Percentiles rank a stretch among this genome's conserved stretches.
Conservation (phyloP, 1,140 invertebrate genomes). For the Chironomus striatipennis region DNA sequence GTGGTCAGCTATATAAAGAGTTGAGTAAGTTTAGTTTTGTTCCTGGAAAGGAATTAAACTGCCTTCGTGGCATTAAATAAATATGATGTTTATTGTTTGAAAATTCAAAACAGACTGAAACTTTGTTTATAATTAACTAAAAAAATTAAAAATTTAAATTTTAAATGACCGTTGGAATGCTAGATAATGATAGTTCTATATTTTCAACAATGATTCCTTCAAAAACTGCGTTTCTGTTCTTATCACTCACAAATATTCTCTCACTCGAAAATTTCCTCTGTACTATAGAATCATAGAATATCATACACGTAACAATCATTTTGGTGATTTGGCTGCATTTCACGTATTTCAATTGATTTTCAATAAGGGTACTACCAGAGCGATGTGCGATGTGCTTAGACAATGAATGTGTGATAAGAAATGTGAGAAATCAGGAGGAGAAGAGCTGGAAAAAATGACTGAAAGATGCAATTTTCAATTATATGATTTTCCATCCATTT, state of each 20-base stretch:
- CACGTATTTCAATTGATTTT: conserved; percentile 23
- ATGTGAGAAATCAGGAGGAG: too few species aligned
- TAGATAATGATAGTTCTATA: too few species aligned
- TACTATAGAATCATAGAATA: background rate
- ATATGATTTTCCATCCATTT: conserved; percentile 15
- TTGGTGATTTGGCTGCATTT: conserved; percentile 17
- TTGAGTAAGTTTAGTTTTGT: too few species aligned
- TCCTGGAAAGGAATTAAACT: background rate
- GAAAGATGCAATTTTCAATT: conserved; percentile 24
- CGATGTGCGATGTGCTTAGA: background rate
- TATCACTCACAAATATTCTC: background rate
- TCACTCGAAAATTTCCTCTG: background rate
- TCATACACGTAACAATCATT: conserved; percentile 16
- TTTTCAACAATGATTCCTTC: too few species aligned
- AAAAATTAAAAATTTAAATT: too few species aligned
- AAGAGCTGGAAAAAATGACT: background rate
- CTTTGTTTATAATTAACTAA: too few species aligned
- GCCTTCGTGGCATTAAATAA: background rate
- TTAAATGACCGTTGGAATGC: too few species aligned
- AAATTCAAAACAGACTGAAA: too few species aligned
- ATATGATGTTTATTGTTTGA: too few species aligned
- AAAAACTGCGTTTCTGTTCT: too few species aligned
- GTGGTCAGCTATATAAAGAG: too few species aligned
- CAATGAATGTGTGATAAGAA: background rate
- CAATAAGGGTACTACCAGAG: background rate